Evolutionary conservation across 2,113 vertebrate genomes (phyloP), one percentile per base, ranked within the genome.

Genomic region (Triplophysa tibetana): DNA sequence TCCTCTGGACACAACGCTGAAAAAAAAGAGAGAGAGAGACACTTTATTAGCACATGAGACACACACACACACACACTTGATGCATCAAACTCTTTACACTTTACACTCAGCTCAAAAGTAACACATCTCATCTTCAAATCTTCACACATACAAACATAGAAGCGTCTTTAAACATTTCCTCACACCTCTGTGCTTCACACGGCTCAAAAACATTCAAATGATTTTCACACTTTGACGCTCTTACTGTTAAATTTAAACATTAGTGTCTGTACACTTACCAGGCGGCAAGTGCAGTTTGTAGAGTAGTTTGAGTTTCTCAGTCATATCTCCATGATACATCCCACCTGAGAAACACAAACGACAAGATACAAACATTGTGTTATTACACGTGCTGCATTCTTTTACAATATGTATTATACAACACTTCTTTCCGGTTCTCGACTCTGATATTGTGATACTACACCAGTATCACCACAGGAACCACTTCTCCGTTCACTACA

Each of bases 291-390:
- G 97, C 17, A 99, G 92, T 88, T 98, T 99, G 91, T 97, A 99
- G 6, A 99, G 92, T 4, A 96, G 90, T 88, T 98, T 98, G 64
- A 99, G 91, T 88, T 98, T 99, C 81, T 98, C 97, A 0, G 94
- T 98, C 88, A 99, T 93, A 88, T 99, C 98, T 13, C 98, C 96
- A 1, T 98, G 97, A 90, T 95, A 98, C 97, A 98, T 96, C 33
- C 95, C 94, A 87, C 96, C 98, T 99, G 86, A 2, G 1, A 75
- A 43, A 74, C 33, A 52, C 26, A 48, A 19, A 2, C 13, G 5
- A 11, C 10, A 13, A n/a, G 19, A 63, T 48, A 41, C 48, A 56
- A 60, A 45, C 11, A 9, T 12, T 45, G 2, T 45, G 43, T 45
- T 38, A 38, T 38, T 38, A 38, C 33, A 38, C 33, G 3, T 29